Base-by-base conservation (phyloP, 2,888 invertebrate genomes). In the Cartodere bifasciata region DNA sequence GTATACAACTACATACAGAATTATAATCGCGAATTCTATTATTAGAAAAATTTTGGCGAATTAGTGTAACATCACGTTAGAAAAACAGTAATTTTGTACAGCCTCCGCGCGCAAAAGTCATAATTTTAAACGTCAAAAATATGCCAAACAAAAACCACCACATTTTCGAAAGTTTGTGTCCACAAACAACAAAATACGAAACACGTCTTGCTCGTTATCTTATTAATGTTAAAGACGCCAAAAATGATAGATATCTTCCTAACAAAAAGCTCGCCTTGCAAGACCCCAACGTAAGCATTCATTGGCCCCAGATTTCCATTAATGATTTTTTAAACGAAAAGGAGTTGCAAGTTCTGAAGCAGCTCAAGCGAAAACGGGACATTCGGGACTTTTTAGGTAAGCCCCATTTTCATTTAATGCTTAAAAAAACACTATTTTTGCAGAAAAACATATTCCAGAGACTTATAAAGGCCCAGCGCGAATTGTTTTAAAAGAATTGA, bases 291-390 rank as follows among this genome's bases (percentile, higher is more conserved):
- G 17, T 37, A n/a, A 34, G 30, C n/a, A 29, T 39, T 10, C 35
- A 38, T 28, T 39, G 43, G 32, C 54, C 57, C 3, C 41, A 39
- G 37, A 35, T 52, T 20, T 48, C 50, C 15, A 35, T 48, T 4
- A 56, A 53, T 53, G 43, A 46, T 3, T 58, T 50, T 36, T 40
- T 56, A 43, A 39, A 38, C 5, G 39, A 55, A 39, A 23, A 41
- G 7, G 51, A 54, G 32, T 36, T 56, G 12, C 36, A 46, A 28
- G 23, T 40, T 12, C 40, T 56, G 14, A 17, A 53, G 32, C 29
- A 40, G 5, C 21, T 49, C 4, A 36, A 41, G n/a, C 40, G 34
- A 27, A 42, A 39, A 17, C 32, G 25, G n/a, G 39, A 48, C 29
- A 42, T 52, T 13, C 43, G 42, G 36, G 32, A 41, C 30, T 41